Base-by-base conservation (phyloP, 64 coral and sea anemone genomes). In the Stichodactyla mertensii region DNA sequence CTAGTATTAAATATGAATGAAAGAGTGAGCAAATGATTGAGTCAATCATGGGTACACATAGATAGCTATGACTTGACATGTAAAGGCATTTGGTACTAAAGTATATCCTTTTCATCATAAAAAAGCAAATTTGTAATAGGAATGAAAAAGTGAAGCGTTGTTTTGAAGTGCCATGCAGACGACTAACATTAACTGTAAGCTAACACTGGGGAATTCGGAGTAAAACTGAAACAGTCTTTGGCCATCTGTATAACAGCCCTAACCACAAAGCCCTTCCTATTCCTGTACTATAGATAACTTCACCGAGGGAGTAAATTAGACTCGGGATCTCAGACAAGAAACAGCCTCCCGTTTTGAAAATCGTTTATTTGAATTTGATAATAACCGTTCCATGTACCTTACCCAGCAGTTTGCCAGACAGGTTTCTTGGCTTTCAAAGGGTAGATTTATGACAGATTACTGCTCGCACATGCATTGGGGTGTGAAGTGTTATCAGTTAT, bases 241-340 rank as follows among this genome's bases (percentile, higher is more conserved):
- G 78, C 78, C 78, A 81, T 55, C 78, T 81, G 78, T 81, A 81
- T 51, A 19, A 16, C 78, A 81, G 18, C 69, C 51, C 54, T 81
- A 52, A 81, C 78, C 78, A 81, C 78, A 81, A 81, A 81, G 15
- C 12, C 69, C 27, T 74, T 74, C 69, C 69, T 74, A 74, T 5
- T 45, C 78, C 78, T 53, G 53, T 52, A 54, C 51, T 55, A 81
- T 55, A 81, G 78, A 81, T 81, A 81, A 81, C 78, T 81, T 81
- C 53, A 22, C 78, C 36, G 19, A 81, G 78, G 20, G 51, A 81
- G 78, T 81, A 81, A 81, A 81, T 53, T 55, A 74, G 69, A 13
- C 24, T 74, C 22, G 22, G 10, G 24, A 74, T 74, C 22, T 74
- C 69, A 74, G 24, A 74, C 23, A 74, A 74, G 22, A 74, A 74